These are phyloP conservation scores for Corythucha ciliata DNA, from an alignment of 2,888 invertebrate genomes.

Conservation along the genomic window DNA sequence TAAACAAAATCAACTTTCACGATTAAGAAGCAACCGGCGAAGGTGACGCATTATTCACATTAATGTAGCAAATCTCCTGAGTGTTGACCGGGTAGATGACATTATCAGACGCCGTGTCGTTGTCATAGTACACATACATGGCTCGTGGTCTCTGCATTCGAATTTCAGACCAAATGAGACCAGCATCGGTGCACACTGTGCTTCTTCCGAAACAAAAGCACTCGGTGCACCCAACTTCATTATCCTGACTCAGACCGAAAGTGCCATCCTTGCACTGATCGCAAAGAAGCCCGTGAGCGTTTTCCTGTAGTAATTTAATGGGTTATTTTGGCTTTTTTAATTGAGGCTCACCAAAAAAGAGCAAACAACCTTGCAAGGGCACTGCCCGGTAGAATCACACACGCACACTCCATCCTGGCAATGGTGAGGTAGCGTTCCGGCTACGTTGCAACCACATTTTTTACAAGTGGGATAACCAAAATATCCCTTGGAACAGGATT, in stretches of 20 bases:
- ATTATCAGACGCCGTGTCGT: constrained; percentile 35
- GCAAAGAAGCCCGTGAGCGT: constrained; percentile 77
- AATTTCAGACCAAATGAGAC: constrained; percentile 72
- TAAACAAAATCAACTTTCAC: constrained; percentile 5
- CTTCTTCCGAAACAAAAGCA: constrained; percentile 95
- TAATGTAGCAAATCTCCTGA: constrained; percentile 41
- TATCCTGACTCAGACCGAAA: constrained; percentile 70
- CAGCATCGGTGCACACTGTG: constrained; percentile 67
- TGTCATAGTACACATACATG: constrained; percentile 37
- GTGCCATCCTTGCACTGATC: constrained; percentile 72
- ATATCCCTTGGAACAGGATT: constrained; percentile 72
- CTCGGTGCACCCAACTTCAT: constrained; percentile 79
- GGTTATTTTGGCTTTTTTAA: too few species aligned
- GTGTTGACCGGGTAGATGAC: constrained; percentile 39
- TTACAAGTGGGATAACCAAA: constrained; percentile 65
- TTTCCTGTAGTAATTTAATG: constrained; percentile 47
- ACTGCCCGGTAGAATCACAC: constrained; percentile 66
- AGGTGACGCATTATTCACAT: constrained; percentile 38
- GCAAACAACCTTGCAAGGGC: constrained; percentile 89
- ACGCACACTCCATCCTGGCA: constrained; percentile 59
- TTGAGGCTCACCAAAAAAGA: too few species aligned
- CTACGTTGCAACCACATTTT: constrained; percentile 62
- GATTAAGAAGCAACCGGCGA: not conserved
- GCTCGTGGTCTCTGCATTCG: constrained; percentile 45
- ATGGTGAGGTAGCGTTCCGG: constrained; percentile 48